Percentiles rank a stretch among this genome's conserved stretches.
Conservation (phyloP, 2,888 invertebrate genomes). For the Cyaniris semiargus region DNA sequence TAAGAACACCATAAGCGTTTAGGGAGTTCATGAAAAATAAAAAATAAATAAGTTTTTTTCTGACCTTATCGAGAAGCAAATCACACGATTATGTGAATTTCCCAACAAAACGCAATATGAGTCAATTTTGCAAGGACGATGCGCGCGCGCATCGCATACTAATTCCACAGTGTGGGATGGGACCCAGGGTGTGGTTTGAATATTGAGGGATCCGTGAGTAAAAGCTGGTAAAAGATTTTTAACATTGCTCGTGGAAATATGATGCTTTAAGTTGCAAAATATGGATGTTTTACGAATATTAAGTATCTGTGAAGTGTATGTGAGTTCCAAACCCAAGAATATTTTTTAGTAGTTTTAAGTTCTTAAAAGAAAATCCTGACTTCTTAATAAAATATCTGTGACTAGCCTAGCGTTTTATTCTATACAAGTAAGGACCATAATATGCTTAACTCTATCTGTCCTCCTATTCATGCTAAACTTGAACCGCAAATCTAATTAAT, state of each 20-base stretch:
- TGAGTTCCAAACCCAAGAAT: too few relatives aligned
- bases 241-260: neutral
- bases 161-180: conserved; percentile 4
- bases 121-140: conserved; percentile 32
- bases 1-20: too few relatives aligned
- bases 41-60: neutral
- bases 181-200: conserved; percentile 6
- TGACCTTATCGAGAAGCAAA: neutral
- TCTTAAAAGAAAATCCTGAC: too few relatives aligned
- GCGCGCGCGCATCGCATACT: conserved; percentile 25
- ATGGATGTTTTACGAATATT: neutral
- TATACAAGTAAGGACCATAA: too few relatives aligned
- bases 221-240: neutral
- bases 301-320: neutral
- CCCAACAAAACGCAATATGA: conserved; percentile 31
- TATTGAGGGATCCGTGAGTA: conserved; percentile 2
- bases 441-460: too few relatives aligned
- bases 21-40: too few relatives aligned
- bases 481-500: too few relatives aligned
- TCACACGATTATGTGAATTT: conserved; percentile 18
- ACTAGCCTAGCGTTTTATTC: too few relatives aligned
- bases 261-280: neutral
- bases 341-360: too few relatives aligned
- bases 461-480: too few relatives aligned
- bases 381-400: too few relatives aligned